These are phyloP conservation scores for Apteryx owenii DNA, from an alignment of 2,113 vertebrate genomes.

Conservation along the genomic window DNA sequence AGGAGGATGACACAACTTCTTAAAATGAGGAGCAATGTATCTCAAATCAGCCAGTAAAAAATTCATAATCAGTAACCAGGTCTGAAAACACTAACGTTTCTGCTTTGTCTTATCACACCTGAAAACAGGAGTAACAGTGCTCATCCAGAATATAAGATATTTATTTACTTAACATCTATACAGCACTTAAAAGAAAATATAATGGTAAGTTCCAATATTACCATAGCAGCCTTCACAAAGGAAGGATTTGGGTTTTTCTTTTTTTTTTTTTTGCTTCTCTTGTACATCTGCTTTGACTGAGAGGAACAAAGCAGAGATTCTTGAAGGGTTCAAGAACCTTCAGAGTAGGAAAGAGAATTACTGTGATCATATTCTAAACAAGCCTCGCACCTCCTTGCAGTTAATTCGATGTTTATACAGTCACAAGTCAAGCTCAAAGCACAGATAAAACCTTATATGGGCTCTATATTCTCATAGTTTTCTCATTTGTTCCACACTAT, in stretches of 20 bases:
- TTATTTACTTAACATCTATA: background rate
- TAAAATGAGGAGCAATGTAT: background rate
- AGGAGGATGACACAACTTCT: background rate
- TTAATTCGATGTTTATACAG: background rate
- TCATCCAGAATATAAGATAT: background rate
- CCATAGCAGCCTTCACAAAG: background rate
- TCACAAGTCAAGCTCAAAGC: background rate
- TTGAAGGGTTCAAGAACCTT: background rate
- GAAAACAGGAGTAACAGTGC: background rate
- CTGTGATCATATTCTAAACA: background rate
- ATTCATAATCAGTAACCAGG: background rate
- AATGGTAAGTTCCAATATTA: background rate
- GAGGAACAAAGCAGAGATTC: background rate
- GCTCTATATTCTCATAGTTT: background rate
- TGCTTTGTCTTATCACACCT: background rate
- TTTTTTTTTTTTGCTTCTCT: background rate
- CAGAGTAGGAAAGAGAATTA: background rate
- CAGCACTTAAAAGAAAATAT: background rate
- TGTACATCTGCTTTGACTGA: background rate
- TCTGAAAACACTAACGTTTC: background rate
- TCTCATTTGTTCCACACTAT: background rate
- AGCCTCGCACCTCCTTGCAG: background rate
- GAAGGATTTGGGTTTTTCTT: background rate
- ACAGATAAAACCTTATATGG: background rate
- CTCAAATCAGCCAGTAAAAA: background rate